Conservation (phyloP, 2,797 vertebrate species). For the Muscicapa comitata region DNA sequence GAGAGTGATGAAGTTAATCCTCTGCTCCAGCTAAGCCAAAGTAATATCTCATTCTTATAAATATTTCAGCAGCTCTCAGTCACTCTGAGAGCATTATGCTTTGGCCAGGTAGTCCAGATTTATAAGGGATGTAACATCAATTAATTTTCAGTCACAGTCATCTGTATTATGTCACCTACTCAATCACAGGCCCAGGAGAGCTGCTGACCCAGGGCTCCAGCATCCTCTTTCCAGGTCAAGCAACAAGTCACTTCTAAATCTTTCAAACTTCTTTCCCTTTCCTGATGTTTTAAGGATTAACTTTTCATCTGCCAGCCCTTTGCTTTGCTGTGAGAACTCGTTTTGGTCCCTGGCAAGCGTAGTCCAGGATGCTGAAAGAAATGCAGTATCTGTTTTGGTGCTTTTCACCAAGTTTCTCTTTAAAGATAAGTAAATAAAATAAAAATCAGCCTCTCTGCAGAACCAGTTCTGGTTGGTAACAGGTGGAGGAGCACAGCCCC, state of each 20-base stretch:
- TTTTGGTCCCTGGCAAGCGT: neutral
- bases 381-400: neutral
- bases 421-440: neutral
- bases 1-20: neutral
- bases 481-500: neutral
- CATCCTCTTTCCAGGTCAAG: neutral
- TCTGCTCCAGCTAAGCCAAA: neutral
- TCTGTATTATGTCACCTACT: conserved; percentile 25
- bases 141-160: conserved; percentile 24
- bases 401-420: neutral
- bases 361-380: neutral
- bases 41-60: conserved; percentile 30
- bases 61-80: conserved; percentile 43
- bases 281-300: neutral
- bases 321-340: neutral
- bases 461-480: neutral
- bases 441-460: neutral
- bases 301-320: neutral
- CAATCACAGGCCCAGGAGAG: neutral
- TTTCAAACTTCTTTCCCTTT: conserved; percentile 8
- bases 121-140: conserved; percentile 20
- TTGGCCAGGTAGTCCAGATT: conserved; percentile 21
- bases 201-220: neutral
- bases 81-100: neutral
- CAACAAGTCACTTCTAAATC: conserved; percentile 17